These are phyloP conservation scores for Thereva nobilitata DNA, from an alignment of 2,888 invertebrate species.

Conservation along the genomic window DNA sequence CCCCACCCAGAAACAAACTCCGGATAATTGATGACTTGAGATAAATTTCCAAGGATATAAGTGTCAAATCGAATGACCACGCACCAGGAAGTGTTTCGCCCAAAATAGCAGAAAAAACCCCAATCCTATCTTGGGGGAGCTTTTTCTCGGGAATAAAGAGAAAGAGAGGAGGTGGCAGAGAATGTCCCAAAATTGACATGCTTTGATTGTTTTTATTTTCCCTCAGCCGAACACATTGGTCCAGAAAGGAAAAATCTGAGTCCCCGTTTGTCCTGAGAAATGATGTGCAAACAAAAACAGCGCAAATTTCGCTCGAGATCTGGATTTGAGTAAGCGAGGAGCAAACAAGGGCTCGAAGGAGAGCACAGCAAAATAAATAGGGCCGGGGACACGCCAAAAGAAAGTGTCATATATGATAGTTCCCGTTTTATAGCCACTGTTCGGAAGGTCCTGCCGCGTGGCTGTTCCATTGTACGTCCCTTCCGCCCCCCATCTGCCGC, in stretches of 20 bases:
- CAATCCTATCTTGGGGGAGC: neutral
- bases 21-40: too few relatives aligned
- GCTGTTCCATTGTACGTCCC: constrained; percentile 8
- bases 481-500: neutral
- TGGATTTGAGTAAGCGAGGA: too few relatives aligned
- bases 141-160: constrained; percentile 5
- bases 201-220: constrained; percentile 26
- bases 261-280: neutral
- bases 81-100: too few relatives aligned
- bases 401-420: too few relatives aligned
- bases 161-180: neutral
- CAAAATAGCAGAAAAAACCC: neutral
- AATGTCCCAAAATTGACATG: constrained; percentile 15
- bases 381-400: too few relatives aligned
- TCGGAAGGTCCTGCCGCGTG: neutral
- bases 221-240: constrained; percentile 2
- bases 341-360: too few relatives aligned
- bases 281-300: neutral
- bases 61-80: too few relatives aligned
- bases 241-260: neutral
- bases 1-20: too few relatives aligned
- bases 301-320: too few relatives aligned
- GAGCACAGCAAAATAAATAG: too few relatives aligned
- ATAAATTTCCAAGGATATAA: too few relatives aligned
- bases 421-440: too few relatives aligned